Percentiles rank a stretch among this genome's conserved stretches.
Conservation (phyloP, 2,888 invertebrate species). For the Neoaliturus tenellus region DNA sequence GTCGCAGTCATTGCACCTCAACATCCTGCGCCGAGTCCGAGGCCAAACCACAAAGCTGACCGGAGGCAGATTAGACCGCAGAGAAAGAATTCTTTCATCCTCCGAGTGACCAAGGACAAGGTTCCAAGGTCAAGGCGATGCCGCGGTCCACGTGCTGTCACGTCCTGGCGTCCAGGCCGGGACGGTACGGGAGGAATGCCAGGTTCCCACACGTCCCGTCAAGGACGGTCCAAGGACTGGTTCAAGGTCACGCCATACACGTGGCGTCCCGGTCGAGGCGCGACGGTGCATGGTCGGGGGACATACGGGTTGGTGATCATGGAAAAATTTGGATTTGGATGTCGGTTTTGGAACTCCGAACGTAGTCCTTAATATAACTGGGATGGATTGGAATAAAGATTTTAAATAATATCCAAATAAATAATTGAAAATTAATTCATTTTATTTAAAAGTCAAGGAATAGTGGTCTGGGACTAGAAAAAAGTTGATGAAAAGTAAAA, state of each 20-base stretch:
- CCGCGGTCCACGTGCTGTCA: conserved; percentile 29
- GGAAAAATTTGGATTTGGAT: no score
- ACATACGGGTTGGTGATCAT: not conserved
- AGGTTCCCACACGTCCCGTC: not conserved
- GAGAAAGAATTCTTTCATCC: not conserved
- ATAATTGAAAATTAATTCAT: no score
- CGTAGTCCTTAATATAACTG: no score
- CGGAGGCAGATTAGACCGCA: not conserved
- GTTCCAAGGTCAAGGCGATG: conserved; percentile 16
- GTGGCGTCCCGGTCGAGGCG: not conserved
- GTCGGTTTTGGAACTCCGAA: no score
- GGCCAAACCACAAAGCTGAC: no score
- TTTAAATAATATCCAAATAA: no score
- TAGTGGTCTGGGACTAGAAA: no score
- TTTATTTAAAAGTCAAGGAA: no score
- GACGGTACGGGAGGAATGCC: not conserved
- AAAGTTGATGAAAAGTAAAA: no score
- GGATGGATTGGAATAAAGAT: no score
- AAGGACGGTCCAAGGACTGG: not conserved
- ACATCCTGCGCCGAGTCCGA: no score
- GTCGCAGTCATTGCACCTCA: no score
- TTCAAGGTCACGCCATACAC: not conserved
- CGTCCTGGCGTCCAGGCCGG: not conserved
- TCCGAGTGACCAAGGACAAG: not conserved
- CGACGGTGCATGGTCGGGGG: not conserved